Evolutionary conservation across 1,140 invertebrate species (phyloP), one percentile per base, ranked within the genome.

Genomic region (Trachymyrmex septentrionalis): DNA sequence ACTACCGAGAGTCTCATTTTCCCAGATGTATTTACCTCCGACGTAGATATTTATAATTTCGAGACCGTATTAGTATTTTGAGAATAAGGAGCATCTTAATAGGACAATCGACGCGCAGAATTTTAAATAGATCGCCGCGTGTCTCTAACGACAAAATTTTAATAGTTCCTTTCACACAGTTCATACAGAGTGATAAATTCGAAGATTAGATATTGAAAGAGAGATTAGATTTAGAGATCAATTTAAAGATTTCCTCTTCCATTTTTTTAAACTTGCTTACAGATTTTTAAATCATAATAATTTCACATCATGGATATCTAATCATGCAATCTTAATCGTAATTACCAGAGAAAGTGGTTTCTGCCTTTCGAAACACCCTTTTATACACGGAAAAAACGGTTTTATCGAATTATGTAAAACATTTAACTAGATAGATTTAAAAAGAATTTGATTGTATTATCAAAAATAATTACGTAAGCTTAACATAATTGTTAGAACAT

Each of bases 31-130:
- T 84, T 75, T 75, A 84, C 57, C 71, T 61, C 38, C 69, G 34
- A 72, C 21, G 21, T 82, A 27, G 48, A 71, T 81, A 81, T 73
- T 84, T 84, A 84, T 73, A 75, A 73, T 75, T 61, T 61, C 55
- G 69, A 53, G 53, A 19, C 44, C 14, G 24, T 61, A 73, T 82
- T 75, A 73, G 19, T 16, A 57, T 59, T 55, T 72, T 38, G 34
- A 59, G 34, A 71, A 69, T 48, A 27, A 55, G 50, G 10, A 24
- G 10, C 3, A 5, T 24, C 24, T 82, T 82, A 21, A 66, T 66
- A 10, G 27, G 69, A 73, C 34, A 59, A 61, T 61, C 24, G n/a
- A 82, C 66, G 55, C 12, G 38, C 38, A 24, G 12, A 84, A 73
- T 61, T 55, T 69, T 3, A 48, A 64, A 16, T 24, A 50, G 30